Conservation (phyloP, 2,888 invertebrate species). For the Halictus quadricinctus region DNA sequence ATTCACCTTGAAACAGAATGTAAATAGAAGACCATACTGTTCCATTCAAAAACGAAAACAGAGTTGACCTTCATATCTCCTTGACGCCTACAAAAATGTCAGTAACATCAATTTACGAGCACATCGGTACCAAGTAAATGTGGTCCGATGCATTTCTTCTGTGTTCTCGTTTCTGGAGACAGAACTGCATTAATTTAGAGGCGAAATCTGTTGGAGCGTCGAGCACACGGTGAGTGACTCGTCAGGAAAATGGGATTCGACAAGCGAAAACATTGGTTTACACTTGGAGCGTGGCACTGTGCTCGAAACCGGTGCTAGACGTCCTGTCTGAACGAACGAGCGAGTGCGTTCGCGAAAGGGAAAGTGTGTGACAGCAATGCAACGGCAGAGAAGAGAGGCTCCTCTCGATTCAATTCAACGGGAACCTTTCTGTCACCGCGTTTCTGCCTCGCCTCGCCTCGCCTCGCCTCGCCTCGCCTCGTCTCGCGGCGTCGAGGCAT, state of each 20-base stretch:
- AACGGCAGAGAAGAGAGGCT: neutral
- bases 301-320: neutral
- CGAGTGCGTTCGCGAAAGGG: neutral
- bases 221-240: neutral
- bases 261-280: neutral
- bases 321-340: neutral
- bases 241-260: neutral
- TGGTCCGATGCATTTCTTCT: no score
- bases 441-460: neutral
- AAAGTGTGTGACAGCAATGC: neutral
- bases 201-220: no score
- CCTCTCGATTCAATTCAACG: neutral
- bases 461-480: neutral
- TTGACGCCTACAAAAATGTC: no score
- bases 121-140: no score
- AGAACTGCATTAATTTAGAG: no score
- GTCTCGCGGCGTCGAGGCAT: neutral
- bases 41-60: no score
- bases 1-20: no score
- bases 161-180: no score
- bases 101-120: no score
- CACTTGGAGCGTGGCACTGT: neutral
- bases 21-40: no score
- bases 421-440: neutral
- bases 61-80: no score